phyloP scores from a whole-genome alignment of 2,797 vertebrate species.

The Sebastes jordani region DNA sequence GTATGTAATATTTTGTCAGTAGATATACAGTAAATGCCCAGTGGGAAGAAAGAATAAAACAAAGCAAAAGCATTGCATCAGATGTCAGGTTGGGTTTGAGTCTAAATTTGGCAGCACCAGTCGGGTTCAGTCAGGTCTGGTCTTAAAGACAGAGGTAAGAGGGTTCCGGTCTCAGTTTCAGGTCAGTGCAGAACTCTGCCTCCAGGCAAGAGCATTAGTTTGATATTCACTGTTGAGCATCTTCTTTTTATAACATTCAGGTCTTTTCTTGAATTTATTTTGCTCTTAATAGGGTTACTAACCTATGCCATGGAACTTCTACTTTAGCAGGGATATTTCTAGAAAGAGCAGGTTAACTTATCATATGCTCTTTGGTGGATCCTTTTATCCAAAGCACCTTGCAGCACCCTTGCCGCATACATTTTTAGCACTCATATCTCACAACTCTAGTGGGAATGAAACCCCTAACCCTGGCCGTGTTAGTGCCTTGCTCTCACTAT shows the following conservation, averaged over 20 bases:
- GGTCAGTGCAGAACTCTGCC: neutral
- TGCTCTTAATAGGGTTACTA: slow-evolving; percentile 4
- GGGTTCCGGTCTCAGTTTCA: neutral
- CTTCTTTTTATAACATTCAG: neutral
- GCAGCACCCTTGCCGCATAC: slow-evolving; percentile 11
- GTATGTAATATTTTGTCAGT: neutral
- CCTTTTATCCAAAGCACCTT: slow-evolving; percentile 36
- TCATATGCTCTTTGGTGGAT: slow-evolving; percentile 18
- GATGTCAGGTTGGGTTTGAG: neutral
- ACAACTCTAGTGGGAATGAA: slow-evolving; percentile 40
- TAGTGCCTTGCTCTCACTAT: slow-evolving; percentile 31
- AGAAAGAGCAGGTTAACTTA: slow-evolving; percentile 19
- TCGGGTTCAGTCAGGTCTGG: neutral
- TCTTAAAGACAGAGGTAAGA: neutral
- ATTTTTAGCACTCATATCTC: slow-evolving; percentile 53
- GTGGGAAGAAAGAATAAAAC: neutral
- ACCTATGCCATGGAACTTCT: neutral
- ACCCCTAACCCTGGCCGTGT: slow-evolving; percentile 26
- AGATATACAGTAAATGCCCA: neutral
- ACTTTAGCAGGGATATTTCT: neutral
- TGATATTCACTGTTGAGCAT: neutral
- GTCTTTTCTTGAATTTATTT: neutral
- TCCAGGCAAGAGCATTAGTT: neutral
- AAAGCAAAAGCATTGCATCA: neutral
- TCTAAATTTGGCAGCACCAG: neutral